Evolutionary conservation across 2,797 vertebrate species (phyloP).

Genomic region (Chaunax sp.): DNA sequence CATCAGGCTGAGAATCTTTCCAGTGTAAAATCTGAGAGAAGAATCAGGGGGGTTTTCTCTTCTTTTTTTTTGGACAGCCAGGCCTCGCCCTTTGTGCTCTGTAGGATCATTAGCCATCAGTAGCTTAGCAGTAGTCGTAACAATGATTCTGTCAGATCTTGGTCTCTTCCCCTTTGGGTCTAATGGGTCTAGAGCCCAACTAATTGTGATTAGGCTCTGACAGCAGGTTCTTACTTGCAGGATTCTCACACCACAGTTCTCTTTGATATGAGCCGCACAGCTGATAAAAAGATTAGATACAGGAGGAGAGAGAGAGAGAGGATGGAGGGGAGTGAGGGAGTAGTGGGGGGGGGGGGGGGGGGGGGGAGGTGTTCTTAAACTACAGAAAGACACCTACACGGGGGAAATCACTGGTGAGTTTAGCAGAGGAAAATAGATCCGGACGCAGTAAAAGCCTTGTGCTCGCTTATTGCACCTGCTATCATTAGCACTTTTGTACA

Average conservation of each 20-base stretch:
- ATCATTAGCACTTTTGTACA: constrained; percentile 83
- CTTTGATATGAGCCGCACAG: constrained; percentile 78
- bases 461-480: constrained; percentile 81
- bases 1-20: constrained; percentile 2
- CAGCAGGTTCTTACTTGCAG: constrained; percentile 77
- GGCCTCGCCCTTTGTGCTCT: constrained; percentile 38
- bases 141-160: constrained; percentile 67
- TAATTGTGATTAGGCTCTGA: constrained; percentile 80
- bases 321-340: background rate
- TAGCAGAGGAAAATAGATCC: constrained; percentile 79
- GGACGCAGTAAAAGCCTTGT: constrained; percentile 76
- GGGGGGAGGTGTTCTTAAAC: constrained; percentile 69
- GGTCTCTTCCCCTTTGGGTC: constrained; percentile 66
- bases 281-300: constrained; percentile 81
- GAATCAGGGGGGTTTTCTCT: background rate
- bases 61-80: background rate
- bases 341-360: background rate
- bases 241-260: constrained; percentile 73
- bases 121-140: constrained; percentile 40
- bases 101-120: constrained; percentile 66
- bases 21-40: constrained; percentile 18
- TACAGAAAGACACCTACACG: constrained; percentile 79
- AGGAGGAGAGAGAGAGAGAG: constrained; percentile 30
- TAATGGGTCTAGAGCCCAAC: constrained; percentile 74
- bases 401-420: constrained; percentile 82